Evolutionary conservation across 1,140 invertebrate genomes (phyloP), one percentile per base, ranked within the genome.

Genomic region (Galendromus occidentalis): DNA sequence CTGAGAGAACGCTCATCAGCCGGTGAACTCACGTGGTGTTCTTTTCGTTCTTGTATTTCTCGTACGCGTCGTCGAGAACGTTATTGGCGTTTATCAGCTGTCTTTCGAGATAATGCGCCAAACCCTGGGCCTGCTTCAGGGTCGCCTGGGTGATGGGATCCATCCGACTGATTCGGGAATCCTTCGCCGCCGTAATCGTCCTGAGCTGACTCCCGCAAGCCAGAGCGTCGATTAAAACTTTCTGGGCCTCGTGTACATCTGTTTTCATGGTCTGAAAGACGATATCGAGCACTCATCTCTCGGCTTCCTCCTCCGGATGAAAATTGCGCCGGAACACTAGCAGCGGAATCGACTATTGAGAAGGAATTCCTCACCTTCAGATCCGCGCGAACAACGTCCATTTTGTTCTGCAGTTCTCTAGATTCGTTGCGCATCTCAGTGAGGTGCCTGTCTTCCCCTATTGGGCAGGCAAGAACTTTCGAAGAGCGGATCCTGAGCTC

Each of bases 11-110:
- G 33, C 33, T 4, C 4, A 39, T 39, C 33, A 6, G 4, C 33
- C 4, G 4, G 22, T 18, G 33, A 18, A 59, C 51, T 25, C 2
- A 59, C 51, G 17, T 59, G 12, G 25, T 59, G 25, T 59, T 59
- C 33, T 59, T 59, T 59, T 59, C 51, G 22, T 59, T 59, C 33
- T 59, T 33, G 33, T 20, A 59, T 25, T 59, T 59, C 33, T 59
- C 51, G 51, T 29, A 25, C 2, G 51, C 51, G 6, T 59, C 51
- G 51, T 59, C 51, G 25, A 59, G 51, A 14, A 25, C 25, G 33
- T 33, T 25, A 25, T 59, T 59, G 33, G 51, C 51, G 22, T 29
- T 33, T 12, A 59, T 33, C 14, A 59, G 51, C 9, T 59, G 51
- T 2, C 51, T 17, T 25, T 59, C 51, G 33, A 59, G 51, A 22